These are phyloP conservation scores for Marisa cornuarietis DNA, from an alignment of 1,140 invertebrate genomes.

Conservation along the genomic window DNA sequence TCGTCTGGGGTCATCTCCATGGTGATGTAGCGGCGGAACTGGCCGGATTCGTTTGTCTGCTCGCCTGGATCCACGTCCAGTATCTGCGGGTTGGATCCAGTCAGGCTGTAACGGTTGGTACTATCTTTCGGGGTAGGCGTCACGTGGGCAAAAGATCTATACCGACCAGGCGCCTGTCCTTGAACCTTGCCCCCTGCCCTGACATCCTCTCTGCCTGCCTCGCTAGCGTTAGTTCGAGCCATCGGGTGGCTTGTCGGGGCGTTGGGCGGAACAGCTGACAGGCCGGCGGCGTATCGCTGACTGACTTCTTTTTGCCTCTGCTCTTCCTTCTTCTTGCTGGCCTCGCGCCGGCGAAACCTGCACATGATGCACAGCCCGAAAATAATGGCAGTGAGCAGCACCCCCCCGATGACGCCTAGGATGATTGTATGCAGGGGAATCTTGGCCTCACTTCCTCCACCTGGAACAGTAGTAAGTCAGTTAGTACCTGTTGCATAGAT, in stretches of 20 bases:
- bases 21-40: slow-evolving; percentile 41
- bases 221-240: slow-evolving; percentile 1
- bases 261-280: slow-evolving; percentile 35
- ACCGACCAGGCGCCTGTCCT: slow-evolving; percentile 20
- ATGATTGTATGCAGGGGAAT: slow-evolving; percentile 42
- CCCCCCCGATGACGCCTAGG: slow-evolving; percentile 41
- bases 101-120: slow-evolving; percentile 43
- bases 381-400: slow-evolving; percentile 39
- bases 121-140: slow-evolving; percentile 26
- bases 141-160: slow-evolving; percentile 33
- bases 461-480: too few species aligned
- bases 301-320: slow-evolving; percentile 26
- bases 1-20: slow-evolving; percentile 41
- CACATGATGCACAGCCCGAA: slow-evolving; percentile 43
- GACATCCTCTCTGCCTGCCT: slow-evolving; percentile 27
- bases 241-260: slow-evolving; percentile 30
- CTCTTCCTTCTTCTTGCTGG: slow-evolving; percentile 36
- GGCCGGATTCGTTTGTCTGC: slow-evolving; percentile 40
- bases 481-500: too few species aligned
- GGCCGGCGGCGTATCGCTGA: slow-evolving; percentile 35
- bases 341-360: slow-evolving; percentile 23
- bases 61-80: slow-evolving; percentile 33
- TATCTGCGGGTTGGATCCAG: slow-evolving; percentile 33
- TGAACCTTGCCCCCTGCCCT: slow-evolving; percentile 19
- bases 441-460: neutral